Evolutionary conservation across 2,113 vertebrate genomes (phyloP).

Genomic region (Poeciliopsis occidentalis): DNA sequence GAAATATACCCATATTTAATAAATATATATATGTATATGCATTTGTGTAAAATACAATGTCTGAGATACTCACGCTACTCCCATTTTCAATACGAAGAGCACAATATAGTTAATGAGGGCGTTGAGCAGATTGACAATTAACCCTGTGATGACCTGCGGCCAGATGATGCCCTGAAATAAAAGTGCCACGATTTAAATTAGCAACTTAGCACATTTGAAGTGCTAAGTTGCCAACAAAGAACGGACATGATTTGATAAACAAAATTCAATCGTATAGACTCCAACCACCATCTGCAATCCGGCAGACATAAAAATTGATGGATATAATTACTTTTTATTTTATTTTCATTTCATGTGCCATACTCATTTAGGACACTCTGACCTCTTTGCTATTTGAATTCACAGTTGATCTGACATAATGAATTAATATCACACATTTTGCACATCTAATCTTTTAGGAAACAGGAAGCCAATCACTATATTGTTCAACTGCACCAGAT

Average conservation of each 20-base stretch:
- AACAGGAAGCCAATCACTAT: background rate
- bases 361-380: background rate
- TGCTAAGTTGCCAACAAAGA: background rate
- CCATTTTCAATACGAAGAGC: slow-evolving; percentile 82
- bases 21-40: too few relatives aligned
- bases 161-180: slow-evolving; percentile 86
- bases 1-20: background rate
- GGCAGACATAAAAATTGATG: background rate
- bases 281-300: background rate
- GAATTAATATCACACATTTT: background rate
- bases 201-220: background rate
- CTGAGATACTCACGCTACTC: slow-evolving; percentile 85
- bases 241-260: background rate
- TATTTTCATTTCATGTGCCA: too few relatives aligned
- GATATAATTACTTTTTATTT: background rate
- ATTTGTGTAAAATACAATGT: background rate
- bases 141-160: slow-evolving; percentile 88
- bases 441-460: background rate
- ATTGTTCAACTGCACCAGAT: background rate
- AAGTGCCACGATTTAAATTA: background rate
- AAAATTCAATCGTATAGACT: background rate
- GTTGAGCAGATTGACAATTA: slow-evolving; percentile 87
- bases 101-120: slow-evolving; percentile 86
- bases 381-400: background rate
- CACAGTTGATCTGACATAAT: background rate